Conservation (phyloP, 2,888 invertebrate species). For the Xestia xanthographa region DNA sequence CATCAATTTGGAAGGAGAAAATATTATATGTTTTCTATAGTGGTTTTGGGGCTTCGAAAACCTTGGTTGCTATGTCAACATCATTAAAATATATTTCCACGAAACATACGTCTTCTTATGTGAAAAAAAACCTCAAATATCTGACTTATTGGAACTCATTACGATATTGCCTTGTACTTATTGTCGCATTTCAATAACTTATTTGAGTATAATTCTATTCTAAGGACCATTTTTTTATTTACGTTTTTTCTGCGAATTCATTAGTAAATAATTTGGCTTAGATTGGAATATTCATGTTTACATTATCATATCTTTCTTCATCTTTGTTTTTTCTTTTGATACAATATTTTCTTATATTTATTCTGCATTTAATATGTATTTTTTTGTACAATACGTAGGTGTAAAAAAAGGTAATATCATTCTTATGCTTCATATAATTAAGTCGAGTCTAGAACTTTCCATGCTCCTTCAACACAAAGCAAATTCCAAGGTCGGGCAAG, state of each 20-base stretch:
- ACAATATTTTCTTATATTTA: neutral
- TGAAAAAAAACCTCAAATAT: neutral
- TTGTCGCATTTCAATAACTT: slow-evolving; percentile 4
- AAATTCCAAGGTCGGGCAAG: neutral
- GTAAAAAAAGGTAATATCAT: neutral
- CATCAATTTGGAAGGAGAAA: neutral
- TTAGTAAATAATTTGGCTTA: slow-evolving; percentile 21
- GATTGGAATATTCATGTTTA: neutral
- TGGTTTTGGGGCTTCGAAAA: neutral
- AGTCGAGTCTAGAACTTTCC: neutral
- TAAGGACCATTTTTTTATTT: neutral
- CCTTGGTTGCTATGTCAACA: slow-evolving; percentile 7
- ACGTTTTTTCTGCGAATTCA: slow-evolving; percentile 6
- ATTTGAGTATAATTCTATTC: neutral
- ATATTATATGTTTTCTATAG: neutral
- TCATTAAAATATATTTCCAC: slow-evolving; percentile 4
- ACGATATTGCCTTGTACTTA: neutral
- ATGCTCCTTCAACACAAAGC: no score
- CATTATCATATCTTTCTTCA: neutral
- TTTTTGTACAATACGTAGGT: neutral
- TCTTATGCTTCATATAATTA: neutral
- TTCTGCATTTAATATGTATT: neutral
- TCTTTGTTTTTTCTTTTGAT: neutral
- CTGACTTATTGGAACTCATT: slow-evolving; percentile 13
- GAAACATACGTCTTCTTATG: neutral